Conservation (phyloP, 2,797 vertebrate species). For the Urosaurus nigricauda region DNA sequence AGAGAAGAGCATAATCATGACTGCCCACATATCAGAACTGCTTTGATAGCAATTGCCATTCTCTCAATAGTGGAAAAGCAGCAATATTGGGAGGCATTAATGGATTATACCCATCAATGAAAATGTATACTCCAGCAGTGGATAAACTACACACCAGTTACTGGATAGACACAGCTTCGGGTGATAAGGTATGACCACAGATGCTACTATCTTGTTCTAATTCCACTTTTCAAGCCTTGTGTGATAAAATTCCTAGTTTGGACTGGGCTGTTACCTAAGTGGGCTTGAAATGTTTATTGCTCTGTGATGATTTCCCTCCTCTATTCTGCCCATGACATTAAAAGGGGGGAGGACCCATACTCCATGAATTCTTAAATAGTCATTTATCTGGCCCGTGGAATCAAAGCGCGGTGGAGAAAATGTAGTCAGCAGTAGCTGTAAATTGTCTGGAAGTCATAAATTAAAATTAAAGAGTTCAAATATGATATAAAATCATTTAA, state of each 20-base stretch:
- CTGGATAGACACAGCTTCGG: too few species aligned
- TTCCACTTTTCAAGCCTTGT: too few species aligned
- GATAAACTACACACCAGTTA: too few species aligned
- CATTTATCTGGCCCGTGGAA: constrained; percentile 36
- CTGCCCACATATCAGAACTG: too few species aligned
- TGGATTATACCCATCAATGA: too few species aligned
- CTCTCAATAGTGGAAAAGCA: too few species aligned
- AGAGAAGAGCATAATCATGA: too few species aligned
- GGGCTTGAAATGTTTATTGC: constrained; percentile 29
- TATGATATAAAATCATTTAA: constrained; percentile 78
- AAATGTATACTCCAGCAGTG: too few species aligned
- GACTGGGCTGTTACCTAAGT: neutral
- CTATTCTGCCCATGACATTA: neutral
- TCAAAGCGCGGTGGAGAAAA: constrained; percentile 54
- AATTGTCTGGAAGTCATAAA: constrained; percentile 74
- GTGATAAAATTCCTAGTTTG: neutral
- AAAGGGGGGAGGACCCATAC: rapidly evolving
- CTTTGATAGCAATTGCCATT: too few species aligned
- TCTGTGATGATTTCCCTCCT: constrained; percentile 16
- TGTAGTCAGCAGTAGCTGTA: constrained; percentile 60
- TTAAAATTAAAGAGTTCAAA: constrained; percentile 77
- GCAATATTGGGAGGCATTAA: too few species aligned
- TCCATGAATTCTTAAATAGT: constrained; percentile 9
- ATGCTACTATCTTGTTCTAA: too few species aligned
- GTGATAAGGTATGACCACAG: too few species aligned